Evolutionary conservation across 2,113 vertebrate species (phyloP), one percentile per base, ranked within the genome.

Genomic region (Cricetomys ansorgei): DNA sequence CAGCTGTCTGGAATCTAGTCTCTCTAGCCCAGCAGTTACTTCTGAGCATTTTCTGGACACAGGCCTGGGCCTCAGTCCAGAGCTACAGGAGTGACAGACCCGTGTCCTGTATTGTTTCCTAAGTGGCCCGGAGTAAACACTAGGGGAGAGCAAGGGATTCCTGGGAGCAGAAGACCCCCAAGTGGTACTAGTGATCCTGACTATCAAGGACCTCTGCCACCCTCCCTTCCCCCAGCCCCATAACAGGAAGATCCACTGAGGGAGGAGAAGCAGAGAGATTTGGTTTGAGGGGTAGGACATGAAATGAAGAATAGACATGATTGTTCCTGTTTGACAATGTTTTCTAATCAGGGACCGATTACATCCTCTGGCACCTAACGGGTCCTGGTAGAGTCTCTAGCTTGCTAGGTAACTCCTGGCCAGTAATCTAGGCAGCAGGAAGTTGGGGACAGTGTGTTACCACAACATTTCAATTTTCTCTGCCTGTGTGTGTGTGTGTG

Each of bases 301-400:
- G 77, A 88, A 91, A 72, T 5, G 8, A 94, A 97, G 94, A 98
- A 94, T 76, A 95, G 95, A 98, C 97, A 96, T 98, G 97, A 98
- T 97, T 97, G 96, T 97, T 98, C 98, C 0, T 95, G 31, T 98
- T 98, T 98, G 98, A 98, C 98, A 98, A 98, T 98, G 98, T 98
- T 99, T 98, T 98, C 98, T 98, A 99, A 98, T 99, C 98, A 98
- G 98, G 98, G 98, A 97, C 98, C 98, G 98, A 96, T 98, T 99
- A 99, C 98, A 97, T 98, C 98, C 97, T 98, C 97, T 97, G 98
- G 98, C 98, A 98, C 97, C 96, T 98, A 98, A 98, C 96, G 98
- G 98, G 98, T 98, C 98, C 98, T 98, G 85, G 98, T 97, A 98
- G 98, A 98, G 98, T 98, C 98, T 98, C 96, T 98, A 96, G 98